Evolutionary conservation across 2,113 vertebrate species (phyloP).

Genomic region (Pedetes capensis): DNA sequence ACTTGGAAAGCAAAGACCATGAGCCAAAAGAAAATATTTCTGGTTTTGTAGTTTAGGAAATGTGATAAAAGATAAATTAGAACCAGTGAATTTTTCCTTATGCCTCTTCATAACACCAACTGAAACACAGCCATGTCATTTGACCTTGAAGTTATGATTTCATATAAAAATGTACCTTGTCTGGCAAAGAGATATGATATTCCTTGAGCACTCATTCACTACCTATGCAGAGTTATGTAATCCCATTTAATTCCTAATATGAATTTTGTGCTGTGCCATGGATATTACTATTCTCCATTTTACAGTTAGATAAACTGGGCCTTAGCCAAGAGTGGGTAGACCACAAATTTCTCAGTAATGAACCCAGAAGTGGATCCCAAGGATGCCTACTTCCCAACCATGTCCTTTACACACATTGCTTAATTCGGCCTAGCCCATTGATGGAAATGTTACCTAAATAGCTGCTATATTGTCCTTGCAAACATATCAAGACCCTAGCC

Average conservation of each 20-base stretch:
- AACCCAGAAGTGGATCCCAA: neutral
- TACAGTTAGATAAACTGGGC: neutral
- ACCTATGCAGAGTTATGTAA: neutral
- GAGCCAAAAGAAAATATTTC: constrained; percentile 22
- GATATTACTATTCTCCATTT: neutral
- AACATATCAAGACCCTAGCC: neutral
- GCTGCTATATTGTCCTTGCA: neutral
- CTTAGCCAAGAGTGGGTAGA: neutral
- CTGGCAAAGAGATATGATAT: neutral
- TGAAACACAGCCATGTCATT: neutral
- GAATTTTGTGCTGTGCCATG: neutral
- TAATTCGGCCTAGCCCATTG: neutral
- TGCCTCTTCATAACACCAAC: neutral
- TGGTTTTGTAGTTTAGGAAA: constrained; percentile 28
- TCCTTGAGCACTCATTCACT: neutral
- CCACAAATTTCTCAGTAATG: neutral
- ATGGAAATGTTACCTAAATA: neutral
- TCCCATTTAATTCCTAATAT: neutral
- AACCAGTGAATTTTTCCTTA: constrained; percentile 23
- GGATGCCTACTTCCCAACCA: neutral
- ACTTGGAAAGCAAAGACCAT: neutral
- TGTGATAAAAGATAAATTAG: constrained; percentile 22
- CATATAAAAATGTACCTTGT: neutral
- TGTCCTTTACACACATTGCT: neutral
- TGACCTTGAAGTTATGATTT: neutral